A percentile compares a stretch with the other conserved stretches of the same genome.
Conservation (phyloP, 2,113 vertebrate genomes). For the Spermophilus dauricus region DNA sequence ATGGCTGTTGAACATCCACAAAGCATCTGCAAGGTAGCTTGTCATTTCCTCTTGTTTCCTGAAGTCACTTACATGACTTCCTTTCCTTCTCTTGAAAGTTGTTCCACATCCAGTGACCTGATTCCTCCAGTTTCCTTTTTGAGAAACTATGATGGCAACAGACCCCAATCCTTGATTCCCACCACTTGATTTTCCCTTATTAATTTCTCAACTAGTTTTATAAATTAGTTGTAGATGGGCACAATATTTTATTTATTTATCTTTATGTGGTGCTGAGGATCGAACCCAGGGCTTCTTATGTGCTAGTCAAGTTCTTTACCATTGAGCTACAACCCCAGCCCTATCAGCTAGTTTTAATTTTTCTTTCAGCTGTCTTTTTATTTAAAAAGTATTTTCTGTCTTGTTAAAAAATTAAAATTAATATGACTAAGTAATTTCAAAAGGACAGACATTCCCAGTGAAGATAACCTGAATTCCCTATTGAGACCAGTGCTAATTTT, state of each 20-base stretch:
- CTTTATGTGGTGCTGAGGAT: no score
- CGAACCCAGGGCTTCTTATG: no score
- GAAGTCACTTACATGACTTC: no score
- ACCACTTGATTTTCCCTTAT: conserved; percentile 28
- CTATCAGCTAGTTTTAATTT: neutral
- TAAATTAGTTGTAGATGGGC: no score
- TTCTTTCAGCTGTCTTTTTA: neutral
- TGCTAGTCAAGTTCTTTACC: no score
- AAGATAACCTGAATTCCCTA: conserved; percentile 4
- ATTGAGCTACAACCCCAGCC: no score
- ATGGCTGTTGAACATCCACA: conserved; percentile 18
- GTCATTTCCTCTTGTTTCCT: neutral
- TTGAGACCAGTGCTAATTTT: conserved; percentile 4
- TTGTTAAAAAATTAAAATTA: neutral
- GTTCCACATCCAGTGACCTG: neutral
- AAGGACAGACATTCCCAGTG: neutral
- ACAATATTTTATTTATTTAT: no score
- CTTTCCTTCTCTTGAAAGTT: conserved; percentile 28
- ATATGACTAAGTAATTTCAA: neutral
- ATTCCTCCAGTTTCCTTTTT: neutral
- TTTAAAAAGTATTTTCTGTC: neutral
- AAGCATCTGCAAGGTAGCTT: conserved; percentile 64
- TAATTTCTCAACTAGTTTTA: neutral
- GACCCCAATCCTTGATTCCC: neutral
- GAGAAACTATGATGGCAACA: neutral